Percentiles rank a stretch among this genome's conserved stretches.
phyloP scores from a whole-genome alignment of 2,113 vertebrate species.

The Dicaeum eximium region DNA sequence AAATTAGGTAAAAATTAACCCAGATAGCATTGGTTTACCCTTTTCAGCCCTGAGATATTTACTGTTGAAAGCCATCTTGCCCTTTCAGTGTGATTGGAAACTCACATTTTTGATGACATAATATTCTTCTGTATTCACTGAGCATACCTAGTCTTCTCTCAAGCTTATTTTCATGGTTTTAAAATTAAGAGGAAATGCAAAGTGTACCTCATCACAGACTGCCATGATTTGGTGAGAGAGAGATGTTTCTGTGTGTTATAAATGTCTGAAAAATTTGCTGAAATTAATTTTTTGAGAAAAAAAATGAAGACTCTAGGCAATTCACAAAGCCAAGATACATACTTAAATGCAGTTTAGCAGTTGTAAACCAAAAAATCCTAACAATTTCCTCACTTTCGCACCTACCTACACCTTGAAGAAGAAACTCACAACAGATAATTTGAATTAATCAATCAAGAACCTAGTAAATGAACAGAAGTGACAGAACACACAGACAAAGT shows the following conservation, averaged over 20 bases:
- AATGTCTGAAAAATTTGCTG: background rate
- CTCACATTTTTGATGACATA: background rate
- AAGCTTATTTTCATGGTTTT: background rate
- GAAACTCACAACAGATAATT: background rate
- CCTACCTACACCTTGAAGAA: background rate
- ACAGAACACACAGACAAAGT: background rate
- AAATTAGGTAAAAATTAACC: background rate
- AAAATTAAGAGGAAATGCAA: background rate
- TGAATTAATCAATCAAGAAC: background rate
- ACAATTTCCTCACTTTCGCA: background rate
- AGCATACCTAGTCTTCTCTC: background rate
- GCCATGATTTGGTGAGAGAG: background rate
- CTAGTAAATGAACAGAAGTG: background rate
- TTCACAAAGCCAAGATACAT: background rate
- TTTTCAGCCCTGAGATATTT: background rate
- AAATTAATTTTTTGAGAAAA: background rate
- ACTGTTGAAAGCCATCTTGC: background rate
- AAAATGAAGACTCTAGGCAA: rapidly evolving
- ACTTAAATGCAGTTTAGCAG: background rate
- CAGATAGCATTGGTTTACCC: background rate
- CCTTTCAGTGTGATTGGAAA: background rate
- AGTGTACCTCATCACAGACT: background rate
- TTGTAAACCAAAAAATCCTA: background rate
- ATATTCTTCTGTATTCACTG: background rate
- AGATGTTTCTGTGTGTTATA: background rate